Base-by-base conservation (phyloP, 2,113 vertebrate genomes). In the Electrona antarctica region DNA sequence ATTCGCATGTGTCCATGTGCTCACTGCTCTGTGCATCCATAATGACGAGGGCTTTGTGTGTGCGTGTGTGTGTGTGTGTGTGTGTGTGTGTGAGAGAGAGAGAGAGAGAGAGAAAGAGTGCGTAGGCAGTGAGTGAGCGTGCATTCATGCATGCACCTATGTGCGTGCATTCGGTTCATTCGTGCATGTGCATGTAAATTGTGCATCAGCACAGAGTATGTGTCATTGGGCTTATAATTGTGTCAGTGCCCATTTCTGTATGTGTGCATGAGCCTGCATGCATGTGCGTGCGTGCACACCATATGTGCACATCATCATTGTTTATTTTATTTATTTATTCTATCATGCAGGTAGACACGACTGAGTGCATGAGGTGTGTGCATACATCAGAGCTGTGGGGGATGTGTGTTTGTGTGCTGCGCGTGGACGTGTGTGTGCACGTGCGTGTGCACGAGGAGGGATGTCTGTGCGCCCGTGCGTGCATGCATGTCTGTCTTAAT, bases 211-310 rank as follows among this genome's bases (percentile, higher is more conserved):
- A 46, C 60, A 15, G 57, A 33, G 13, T 67, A 41, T 58, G 52
- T 52, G 52, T 55, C 7, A 14, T 33, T 67, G 50, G 10, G 33
- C 48, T 28, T 21, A 3, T 54, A 56, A 48, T 28, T 62, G 57
- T 69, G 77, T 46, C 11, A 21, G 67, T 21, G 13, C 14, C 57
- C 66, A 66, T 82, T 73, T 86, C 71, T 77, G 55, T 67, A 78
- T 67, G 74, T 71, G 71, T 85, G 81, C 77, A 78, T 77, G 71
- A 85, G 80, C 72, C 67, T 74, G 68, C 74, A 61, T 58, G 82
- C 52, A 66, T 72, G 79, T 61, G 15, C 11, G 63, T 73, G 83
- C 71, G 77, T 81, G 81, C 71, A 41, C 5, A 21, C 21, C 21
- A 80, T 74, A 83, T 75, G 74, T 50, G 55, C 60, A 74, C 78